Base-by-base conservation (phyloP, 2,888 invertebrate species). In the Drosophila multiciliata region DNA sequence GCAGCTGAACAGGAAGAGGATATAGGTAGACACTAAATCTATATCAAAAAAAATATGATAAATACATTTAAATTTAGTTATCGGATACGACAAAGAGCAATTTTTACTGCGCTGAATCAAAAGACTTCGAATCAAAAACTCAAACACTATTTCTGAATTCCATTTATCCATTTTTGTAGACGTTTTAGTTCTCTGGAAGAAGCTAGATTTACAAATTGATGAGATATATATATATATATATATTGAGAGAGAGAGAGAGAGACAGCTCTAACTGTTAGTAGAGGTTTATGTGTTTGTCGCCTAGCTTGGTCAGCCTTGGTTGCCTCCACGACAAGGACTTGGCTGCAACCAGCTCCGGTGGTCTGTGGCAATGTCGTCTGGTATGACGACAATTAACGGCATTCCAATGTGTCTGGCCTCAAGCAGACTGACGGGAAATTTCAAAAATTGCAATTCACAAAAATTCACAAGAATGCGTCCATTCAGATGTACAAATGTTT, bases 391-490 rank as follows among this genome's bases (percentile, higher is more conserved):
- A 87, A 89, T 89, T 89, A 88, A 86, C 88, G 78, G 72, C 86
- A 87, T 87, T 88, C 86, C 86, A 64, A 85, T 74, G 86, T 83
- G 88, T 87, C 88, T 87, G 75, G 73, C 71, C 75, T 75, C 69
- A 76, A 55, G 72, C 89, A 82, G 83, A 85, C 86, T 86, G 90
- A 88, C 86, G 88, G 87, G 75, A 90, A 87, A 87, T 87, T 90
- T 90, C 88, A 88, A 87, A 87, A 87, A 87, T 87, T 83, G 88
- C 89, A 88, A 83, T 90, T 86, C 90, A 76, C 86, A 87, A 88
- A 89, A 84, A 89, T 89, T 80, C 71, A 75, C 59, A 82, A 82
- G 89, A 89, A 89, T 85, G 73, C 69, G 78, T 78, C 54, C 76
- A 59, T 80, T 61, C 80, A 66, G 72, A 76, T 72, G 62, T 57